Base-by-base conservation (phyloP, 2,888 invertebrate genomes). In the Apodemia mormo region DNA sequence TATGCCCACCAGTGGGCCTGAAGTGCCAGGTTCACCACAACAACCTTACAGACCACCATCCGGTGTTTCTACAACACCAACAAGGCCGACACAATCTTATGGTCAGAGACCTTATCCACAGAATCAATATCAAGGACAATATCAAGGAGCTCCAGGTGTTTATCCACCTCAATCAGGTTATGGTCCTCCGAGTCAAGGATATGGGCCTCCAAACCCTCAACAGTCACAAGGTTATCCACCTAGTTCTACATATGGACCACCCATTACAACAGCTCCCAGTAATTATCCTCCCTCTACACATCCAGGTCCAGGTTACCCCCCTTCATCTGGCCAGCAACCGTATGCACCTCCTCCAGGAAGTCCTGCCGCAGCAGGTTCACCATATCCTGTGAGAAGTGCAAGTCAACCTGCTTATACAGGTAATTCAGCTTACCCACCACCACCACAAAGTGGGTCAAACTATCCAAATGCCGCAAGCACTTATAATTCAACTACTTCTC, bases 101-200 rank as follows among this genome's bases (percentile, higher is more conserved):
- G 95, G 95, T 9, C 96, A 96, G 81, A 92, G 96, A 79, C 95
- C 95, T 56, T 95, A 95, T 80, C 95, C 95, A 72, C 96, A 96
- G 83, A 95, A 94, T 77, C 95, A 95, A 79, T 95, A 95, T 79
- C 95, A 95, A 79, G 90, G 90, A 1, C 94, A 94, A 76, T 95
- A 95, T 78, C 93, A 94, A 80, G 94, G 93, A 76, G 92, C 93
- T 72, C 94, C 93, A 74, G 93, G 94, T 64, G 94, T 89, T 10
- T 96, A 95, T 83, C 96, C 96, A 65, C 96, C 96, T 68, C 96
- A 96, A 81, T 94, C 94, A 70, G 94, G 94, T 45, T 96, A 96
- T 86, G 95, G 95, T 14, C 95, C 95, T 69, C 95, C 95, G 68
- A 94, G 93, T 70, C 95, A 95, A 80, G 94, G 95, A 45, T 95